phyloP scores from a whole-genome alignment of 1,140 invertebrate species.

The Patella vulgata region DNA sequence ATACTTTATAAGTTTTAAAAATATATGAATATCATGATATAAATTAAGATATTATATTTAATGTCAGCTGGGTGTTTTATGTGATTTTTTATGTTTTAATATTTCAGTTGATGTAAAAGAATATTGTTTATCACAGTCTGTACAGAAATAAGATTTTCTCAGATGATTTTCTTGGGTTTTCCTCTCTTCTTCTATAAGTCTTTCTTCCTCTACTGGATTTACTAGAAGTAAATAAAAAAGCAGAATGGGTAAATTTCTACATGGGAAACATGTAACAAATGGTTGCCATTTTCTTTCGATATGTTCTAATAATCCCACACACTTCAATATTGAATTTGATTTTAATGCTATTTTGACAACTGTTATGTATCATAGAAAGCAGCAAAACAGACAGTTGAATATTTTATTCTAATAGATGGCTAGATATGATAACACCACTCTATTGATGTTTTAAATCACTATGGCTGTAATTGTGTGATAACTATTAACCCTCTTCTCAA shows the following conservation, averaged over 20 bases:
- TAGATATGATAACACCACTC: no score
- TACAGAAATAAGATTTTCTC: constrained; percentile 77
- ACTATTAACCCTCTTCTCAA: no score
- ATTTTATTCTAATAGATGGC: no score
- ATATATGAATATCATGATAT: no score
- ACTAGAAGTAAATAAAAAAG: constrained; percentile 33
- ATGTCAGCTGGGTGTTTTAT: constrained; percentile 37
- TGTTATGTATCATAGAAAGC: no score
- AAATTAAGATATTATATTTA: no score
- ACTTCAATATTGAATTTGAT: no score
- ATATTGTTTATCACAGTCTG: constrained; percentile 76
- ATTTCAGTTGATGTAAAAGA: constrained; percentile 74
- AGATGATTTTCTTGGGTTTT: constrained; percentile 72
- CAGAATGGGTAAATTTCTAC: neutral
- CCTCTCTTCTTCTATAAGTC: constrained; percentile 53
- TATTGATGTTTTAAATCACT: no score
- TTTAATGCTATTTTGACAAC: no score
- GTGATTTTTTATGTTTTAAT: constrained; percentile 67
- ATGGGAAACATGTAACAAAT: constrained; percentile 2
- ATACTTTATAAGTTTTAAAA: no score
- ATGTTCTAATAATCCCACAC: neutral
- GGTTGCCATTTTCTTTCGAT: neutral
- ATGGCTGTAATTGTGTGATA: no score
- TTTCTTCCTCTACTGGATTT: constrained; percentile 49
- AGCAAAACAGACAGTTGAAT: no score